phyloP scores from a whole-genome alignment of 2,888 invertebrate genomes.

The Hipparchia semele region DNA sequence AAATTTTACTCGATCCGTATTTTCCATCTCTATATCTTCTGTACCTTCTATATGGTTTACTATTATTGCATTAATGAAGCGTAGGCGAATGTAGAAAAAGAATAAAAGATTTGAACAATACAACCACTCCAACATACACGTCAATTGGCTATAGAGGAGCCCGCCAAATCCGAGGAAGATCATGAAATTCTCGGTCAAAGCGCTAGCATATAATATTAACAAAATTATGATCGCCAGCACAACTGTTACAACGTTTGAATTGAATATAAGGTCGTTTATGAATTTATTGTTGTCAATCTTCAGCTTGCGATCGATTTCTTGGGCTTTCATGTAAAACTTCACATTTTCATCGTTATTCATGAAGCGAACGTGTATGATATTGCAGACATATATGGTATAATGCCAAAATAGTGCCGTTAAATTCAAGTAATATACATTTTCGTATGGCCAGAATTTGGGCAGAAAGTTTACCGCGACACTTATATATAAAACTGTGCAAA shows the following conservation, averaged over 20 bases:
- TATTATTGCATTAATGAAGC: slow-evolving; percentile 58
- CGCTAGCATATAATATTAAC: slow-evolving; percentile 34
- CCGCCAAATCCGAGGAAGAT: slow-evolving; percentile 29
- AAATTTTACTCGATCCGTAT: slow-evolving; percentile 30
- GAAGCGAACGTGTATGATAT: slow-evolving; percentile 57
- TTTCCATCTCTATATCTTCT: slow-evolving; percentile 10
- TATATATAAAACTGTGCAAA: slow-evolving; percentile 30
- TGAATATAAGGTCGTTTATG: slow-evolving; percentile 46
- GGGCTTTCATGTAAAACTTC: slow-evolving; percentile 56
- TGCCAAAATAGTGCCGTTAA: slow-evolving; percentile 36
- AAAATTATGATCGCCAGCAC: slow-evolving; percentile 35
- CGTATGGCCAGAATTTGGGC: slow-evolving; percentile 19
- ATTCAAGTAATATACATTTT: slow-evolving; percentile 32
- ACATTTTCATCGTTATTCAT: slow-evolving; percentile 53
- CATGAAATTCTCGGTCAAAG: slow-evolving; percentile 25
- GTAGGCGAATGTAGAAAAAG: slow-evolving; percentile 54
- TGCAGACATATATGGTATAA: slow-evolving; percentile 44
- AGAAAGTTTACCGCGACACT: slow-evolving; percentile 26
- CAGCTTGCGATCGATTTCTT: slow-evolving; percentile 61
- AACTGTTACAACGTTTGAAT: slow-evolving; percentile 43
- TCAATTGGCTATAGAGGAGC: slow-evolving; percentile 44
- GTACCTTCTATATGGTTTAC: slow-evolving; percentile 50
- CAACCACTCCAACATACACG: slow-evolving; percentile 53
- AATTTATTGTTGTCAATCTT: slow-evolving; percentile 50
- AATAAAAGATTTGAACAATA: slow-evolving; percentile 52